A percentile compares a stretch with the other conserved stretches of the same genome.
Evolutionary conservation across 2,797 vertebrate genomes (phyloP).

Genomic region (Anas capensis): DNA sequence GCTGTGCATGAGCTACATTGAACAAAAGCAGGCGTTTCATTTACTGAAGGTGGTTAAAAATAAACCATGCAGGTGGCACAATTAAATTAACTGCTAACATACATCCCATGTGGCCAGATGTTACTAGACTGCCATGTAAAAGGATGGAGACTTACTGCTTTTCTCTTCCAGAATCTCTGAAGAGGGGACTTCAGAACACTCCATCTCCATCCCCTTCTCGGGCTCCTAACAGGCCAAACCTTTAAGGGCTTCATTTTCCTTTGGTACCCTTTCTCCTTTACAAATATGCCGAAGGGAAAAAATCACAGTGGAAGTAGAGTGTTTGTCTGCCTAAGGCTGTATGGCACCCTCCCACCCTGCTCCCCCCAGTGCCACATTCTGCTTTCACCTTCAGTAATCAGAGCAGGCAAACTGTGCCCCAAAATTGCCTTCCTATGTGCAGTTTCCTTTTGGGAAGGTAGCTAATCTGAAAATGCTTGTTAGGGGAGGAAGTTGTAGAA

Average conservation of each 20-base stretch:
- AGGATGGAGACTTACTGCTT: neutral
- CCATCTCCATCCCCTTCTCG: neutral
- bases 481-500: neutral
- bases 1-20: neutral
- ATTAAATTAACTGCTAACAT: neutral
- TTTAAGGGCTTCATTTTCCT: neutral
- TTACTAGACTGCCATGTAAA: neutral
- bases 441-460: neutral
- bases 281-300: neutral
- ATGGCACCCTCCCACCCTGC: neutral
- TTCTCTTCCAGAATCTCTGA: neutral
- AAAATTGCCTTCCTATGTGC: neutral
- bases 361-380: accelerated
- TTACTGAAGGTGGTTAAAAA: neutral
- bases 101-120: accelerated
- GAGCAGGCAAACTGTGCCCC: neutral
- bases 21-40: neutral
- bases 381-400: neutral
- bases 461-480: neutral
- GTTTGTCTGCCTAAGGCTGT: neutral
- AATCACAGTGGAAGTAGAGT: neutral
- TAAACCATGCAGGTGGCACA: neutral
- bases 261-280: neutral
- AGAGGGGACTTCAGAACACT: neutral
- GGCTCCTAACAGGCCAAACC: neutral